Evolutionary conservation across 2,113 vertebrate genomes (phyloP).

Genomic region (Oncorhynchus mykiss): DNA sequence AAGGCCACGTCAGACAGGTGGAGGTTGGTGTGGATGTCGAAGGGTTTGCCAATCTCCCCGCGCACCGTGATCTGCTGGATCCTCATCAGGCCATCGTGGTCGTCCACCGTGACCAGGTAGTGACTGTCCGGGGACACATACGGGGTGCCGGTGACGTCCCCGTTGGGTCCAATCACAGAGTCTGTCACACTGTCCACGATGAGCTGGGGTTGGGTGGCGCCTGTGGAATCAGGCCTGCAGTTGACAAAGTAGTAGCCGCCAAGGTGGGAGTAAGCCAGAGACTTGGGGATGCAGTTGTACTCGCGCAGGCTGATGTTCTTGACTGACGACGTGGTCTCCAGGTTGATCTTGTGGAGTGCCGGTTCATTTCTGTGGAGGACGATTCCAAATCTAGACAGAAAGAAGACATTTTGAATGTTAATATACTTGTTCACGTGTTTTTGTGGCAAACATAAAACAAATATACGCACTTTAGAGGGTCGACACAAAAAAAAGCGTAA

Average conservation of each 20-base stretch:
- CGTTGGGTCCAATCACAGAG: conserved; percentile 84
- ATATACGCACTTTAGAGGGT: neutral
- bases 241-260: conserved; percentile 91
- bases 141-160: conserved; percentile 83
- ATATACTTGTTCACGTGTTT: neutral
- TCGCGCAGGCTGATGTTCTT: conserved; percentile 88
- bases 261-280: conserved; percentile 88
- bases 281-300: conserved; percentile 84
- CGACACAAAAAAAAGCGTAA: neutral
- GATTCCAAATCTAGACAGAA: conserved; percentile 86
- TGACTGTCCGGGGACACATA: conserved; percentile 90
- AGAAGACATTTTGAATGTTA: neutral
- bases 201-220: conserved; percentile 81
- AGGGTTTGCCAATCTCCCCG: conserved; percentile 84
- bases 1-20: conserved; percentile 94
- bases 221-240: conserved; percentile 83
- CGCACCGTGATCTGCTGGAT: conserved; percentile 84
- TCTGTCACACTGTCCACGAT: conserved; percentile 89
- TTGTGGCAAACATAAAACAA: neutral
- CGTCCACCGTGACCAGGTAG: conserved; percentile 89
- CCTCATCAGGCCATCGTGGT: conserved; percentile 83
- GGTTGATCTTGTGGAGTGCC: conserved; percentile 89
- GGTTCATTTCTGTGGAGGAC: conserved; percentile 91
- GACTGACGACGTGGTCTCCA: conserved; percentile 89
- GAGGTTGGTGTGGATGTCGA: conserved; percentile 93